Conservation (phyloP, 1,140 invertebrate species). For the Venustaconcha ellipsiformis region DNA sequence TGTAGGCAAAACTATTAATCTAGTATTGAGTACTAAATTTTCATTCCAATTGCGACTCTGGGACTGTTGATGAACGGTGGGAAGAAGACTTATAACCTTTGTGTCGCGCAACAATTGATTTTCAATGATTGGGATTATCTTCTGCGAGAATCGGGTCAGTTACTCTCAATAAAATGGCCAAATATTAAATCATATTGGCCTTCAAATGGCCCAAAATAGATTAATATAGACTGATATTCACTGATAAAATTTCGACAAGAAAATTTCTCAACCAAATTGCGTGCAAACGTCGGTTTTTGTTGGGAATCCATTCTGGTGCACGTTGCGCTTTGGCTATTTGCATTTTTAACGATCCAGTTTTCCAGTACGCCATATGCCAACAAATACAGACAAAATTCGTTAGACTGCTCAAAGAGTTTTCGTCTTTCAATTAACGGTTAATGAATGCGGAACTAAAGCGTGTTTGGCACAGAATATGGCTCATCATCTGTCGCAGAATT, state of each 20-base stretch:
- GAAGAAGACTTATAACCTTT: neutral
- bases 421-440: conserved; percentile 4
- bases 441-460: conserved; percentile 5
- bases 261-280: too few species aligned
- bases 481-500: too few species aligned
- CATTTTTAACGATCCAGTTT: neutral
- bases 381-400: neutral
- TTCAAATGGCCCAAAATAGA: too few species aligned
- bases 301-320: too few species aligned
- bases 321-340: neutral
- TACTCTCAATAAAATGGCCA: neutral
- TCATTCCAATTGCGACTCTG: too few species aligned
- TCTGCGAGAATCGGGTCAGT: conserved; percentile 16
- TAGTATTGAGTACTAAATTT: too few species aligned
- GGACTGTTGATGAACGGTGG: too few species aligned
- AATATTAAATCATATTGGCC: too few species aligned
- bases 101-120: conserved; percentile 18
- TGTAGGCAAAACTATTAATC: too few species aligned
- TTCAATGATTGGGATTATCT: conserved; percentile 26
- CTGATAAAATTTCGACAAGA: too few species aligned
- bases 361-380: neutral
- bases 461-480: neutral
- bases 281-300: too few species aligned
- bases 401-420: conserved; percentile 1
- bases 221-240: too few species aligned